Percentiles rank a stretch among this genome's conserved stretches.
phyloP scores from a whole-genome alignment of 2,113 vertebrate genomes.

The Boleophthalmus pectinirostris region DNA sequence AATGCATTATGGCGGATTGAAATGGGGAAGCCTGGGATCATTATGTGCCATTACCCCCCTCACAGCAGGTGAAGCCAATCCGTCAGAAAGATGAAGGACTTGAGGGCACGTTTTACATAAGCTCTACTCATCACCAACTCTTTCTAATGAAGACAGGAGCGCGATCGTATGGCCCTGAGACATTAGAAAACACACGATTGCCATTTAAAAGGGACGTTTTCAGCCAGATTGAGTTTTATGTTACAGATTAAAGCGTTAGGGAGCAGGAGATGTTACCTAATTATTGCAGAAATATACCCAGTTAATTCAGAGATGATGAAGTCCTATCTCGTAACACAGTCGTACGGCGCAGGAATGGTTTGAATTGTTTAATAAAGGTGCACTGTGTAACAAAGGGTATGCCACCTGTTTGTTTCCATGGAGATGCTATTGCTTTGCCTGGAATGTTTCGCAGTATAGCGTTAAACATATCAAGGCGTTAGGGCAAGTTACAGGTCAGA shows the following conservation, averaged over 20 bases:
- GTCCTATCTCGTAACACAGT: no score
- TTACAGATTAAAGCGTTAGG: neutral
- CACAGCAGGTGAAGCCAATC: slow-evolving; percentile 12
- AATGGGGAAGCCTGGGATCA: neutral
- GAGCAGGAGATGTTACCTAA: neutral
- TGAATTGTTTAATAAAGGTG: no score
- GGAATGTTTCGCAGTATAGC: no score
- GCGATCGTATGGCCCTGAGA: neutral
- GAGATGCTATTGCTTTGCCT: no score
- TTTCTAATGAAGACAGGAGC: neutral
- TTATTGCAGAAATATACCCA: neutral
- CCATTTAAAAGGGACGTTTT: neutral
- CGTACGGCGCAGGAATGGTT: no score
- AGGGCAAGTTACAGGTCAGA: no score
- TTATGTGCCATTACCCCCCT: slow-evolving; percentile 8
- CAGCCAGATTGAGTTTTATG: neutral
- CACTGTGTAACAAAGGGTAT: no score
- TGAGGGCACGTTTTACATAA: neutral
- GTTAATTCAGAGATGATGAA: neutral
- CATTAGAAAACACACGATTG: neutral
- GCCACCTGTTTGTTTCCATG: no score
- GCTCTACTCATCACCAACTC: neutral
- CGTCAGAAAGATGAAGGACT: slow-evolving; percentile 3
- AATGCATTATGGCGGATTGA: neutral
- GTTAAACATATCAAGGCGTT: no score